These are phyloP conservation scores for Cebus imitator DNA, from an alignment of 2,113 vertebrate species.

Conservation along the genomic window DNA sequence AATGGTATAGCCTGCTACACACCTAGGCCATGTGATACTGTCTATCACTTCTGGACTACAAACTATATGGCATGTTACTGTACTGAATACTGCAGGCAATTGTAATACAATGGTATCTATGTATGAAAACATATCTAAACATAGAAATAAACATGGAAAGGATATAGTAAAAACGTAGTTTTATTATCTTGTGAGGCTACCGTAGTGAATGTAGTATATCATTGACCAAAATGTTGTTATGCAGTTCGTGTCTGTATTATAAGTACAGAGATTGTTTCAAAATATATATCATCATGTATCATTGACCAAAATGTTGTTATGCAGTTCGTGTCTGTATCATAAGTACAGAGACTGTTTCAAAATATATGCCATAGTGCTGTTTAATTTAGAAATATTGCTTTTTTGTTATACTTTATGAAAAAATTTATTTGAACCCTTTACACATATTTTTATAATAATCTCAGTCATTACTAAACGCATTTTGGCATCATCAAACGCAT, in stretches of 20 bases:
- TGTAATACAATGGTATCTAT: background rate
- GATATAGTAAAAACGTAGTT: background rate
- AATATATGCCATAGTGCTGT: background rate
- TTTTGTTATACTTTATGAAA: background rate
- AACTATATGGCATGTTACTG: background rate
- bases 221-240: background rate
- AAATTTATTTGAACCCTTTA: background rate
- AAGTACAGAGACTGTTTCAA: background rate
- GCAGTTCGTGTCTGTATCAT: background rate
- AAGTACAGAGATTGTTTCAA: background rate
- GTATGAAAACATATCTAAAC: background rate
- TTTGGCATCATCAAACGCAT: background rate
- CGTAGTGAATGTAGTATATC: background rate
- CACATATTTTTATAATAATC: background rate
- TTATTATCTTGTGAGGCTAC: background rate
- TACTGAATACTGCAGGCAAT: background rate
- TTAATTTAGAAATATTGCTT: conserved; percentile 1
- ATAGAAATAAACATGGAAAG: background rate
- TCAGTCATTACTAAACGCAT: background rate
- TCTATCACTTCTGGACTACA: background rate
- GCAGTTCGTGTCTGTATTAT: background rate
- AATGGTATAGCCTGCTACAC: background rate
- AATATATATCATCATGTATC: background rate
- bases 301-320: background rate
- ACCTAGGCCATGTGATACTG: background rate